A percentile compares a stretch with the other conserved stretches of the same genome.
Evolutionary conservation across 2,888 invertebrate species (phyloP).

Genomic region (Caenorhabditis angaria): DNA sequence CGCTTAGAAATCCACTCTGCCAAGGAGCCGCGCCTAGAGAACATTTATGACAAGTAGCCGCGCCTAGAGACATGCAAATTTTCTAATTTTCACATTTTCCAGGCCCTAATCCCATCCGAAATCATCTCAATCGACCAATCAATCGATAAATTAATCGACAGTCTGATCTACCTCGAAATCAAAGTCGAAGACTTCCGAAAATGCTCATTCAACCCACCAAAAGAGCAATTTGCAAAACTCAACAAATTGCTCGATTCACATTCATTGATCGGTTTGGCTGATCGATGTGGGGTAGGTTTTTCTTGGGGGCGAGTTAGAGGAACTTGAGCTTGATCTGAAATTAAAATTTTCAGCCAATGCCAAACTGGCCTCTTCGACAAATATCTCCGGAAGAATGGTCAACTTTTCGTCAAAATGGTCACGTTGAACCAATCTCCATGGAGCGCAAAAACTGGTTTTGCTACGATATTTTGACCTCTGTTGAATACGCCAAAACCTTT

Average conservation of each 20-base stretch:
- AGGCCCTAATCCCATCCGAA: slow-evolving; percentile 21
- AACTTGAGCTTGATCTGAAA: no score
- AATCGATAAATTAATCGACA: slow-evolving; percentile 41
- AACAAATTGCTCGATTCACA: slow-evolving; percentile 16
- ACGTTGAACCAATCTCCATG: slow-evolving; percentile 11
- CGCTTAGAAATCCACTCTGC: no score
- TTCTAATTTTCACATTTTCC: slow-evolving; percentile 7
- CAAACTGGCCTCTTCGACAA: slow-evolving; percentile 34
- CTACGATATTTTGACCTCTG: slow-evolving; percentile 46
- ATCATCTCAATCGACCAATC: slow-evolving; percentile 26
- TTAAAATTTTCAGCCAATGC: slow-evolving; percentile 48
- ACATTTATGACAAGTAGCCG: no score
- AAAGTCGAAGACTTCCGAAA: slow-evolving; percentile 48
- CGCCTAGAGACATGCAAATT: no score
- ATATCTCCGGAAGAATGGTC: slow-evolving; percentile 17
- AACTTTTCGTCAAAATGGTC: slow-evolving; percentile 12
- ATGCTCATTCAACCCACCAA: slow-evolving; percentile 44
- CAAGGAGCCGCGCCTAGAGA: no score
- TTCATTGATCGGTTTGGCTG: slow-evolving; percentile 27
- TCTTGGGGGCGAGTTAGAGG: no score
- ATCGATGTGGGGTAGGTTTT: slow-evolving; percentile 35
- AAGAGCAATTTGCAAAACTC: slow-evolving; percentile 15
- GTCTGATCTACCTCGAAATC: slow-evolving; percentile 50
- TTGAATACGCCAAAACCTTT: slow-evolving; percentile 58
- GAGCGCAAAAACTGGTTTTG: slow-evolving; percentile 48